Evolutionary conservation across 1,140 invertebrate species (phyloP).

Genomic region (Harpegnathos saltator): DNA sequence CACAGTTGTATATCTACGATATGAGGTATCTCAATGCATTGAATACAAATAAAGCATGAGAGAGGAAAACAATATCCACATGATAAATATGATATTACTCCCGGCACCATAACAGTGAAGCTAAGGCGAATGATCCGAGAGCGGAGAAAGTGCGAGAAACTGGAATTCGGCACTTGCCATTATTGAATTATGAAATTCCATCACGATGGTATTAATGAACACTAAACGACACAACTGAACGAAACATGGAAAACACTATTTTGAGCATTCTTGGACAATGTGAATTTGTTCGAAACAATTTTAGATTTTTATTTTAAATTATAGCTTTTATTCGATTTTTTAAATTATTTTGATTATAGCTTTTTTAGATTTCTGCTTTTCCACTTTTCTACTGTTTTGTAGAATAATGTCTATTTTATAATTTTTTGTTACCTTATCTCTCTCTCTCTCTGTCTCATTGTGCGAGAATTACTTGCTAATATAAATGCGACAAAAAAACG

Average conservation of each 20-base stretch:
- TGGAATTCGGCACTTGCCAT: constrained; percentile 61
- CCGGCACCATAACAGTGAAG: constrained; percentile 59
- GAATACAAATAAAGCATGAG: constrained; percentile 77
- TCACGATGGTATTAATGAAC: constrained; percentile 53
- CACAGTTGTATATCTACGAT: constrained; percentile 57
- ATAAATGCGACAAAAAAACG: neutral
- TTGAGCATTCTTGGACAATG: neutral
- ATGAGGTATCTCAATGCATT: constrained; percentile 74
- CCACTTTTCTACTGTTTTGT: no score
- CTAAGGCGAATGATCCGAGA: constrained; percentile 41
- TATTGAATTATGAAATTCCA: constrained; percentile 73
- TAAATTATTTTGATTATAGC: no score
- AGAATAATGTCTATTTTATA: neutral
- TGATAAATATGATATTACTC: constrained; percentile 79
- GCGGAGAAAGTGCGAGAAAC: constrained; percentile 45
- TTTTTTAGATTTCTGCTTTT: no score
- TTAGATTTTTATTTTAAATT: no score
- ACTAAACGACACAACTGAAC: neutral
- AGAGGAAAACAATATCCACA: constrained; percentile 77
- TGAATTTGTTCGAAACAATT: constrained; percentile 19
- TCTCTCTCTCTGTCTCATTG: neutral
- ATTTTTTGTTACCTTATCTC: neutral
- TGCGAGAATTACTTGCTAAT: neutral
- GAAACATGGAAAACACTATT: constrained; percentile 55
- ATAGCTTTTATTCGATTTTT: no score